These are phyloP conservation scores for Paratilapia polleni DNA, from an alignment of 2,113 vertebrate species.

Conservation along the genomic window DNA sequence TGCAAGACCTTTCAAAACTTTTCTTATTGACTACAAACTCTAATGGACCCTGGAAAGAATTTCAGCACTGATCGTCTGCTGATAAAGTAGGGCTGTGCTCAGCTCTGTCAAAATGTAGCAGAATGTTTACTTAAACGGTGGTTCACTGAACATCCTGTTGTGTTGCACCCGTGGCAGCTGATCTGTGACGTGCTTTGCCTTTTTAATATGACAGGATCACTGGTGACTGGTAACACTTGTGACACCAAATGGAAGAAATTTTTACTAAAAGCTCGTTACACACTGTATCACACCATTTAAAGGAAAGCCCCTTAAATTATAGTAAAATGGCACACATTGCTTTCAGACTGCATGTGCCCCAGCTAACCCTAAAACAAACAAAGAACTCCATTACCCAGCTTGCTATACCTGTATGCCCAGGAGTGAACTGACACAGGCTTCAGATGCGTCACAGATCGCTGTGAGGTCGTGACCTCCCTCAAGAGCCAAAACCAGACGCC, in stretches of 20 bases:
- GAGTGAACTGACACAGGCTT: constrained; percentile 91
- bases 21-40: not conserved
- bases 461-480: constrained; percentile 97
- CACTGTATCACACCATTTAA: not conserved
- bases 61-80: not conserved
- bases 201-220: too few relatives aligned
- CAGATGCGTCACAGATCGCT: constrained; percentile 94
- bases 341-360: not conserved
- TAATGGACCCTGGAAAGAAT: not conserved
- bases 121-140: not conserved
- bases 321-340: not conserved
- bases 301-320: not conserved
- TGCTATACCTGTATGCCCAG: constrained; percentile 88
- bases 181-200: too few relatives aligned
- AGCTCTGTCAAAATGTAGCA: not conserved
- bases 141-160: not conserved
- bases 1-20: not conserved
- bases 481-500: constrained; percentile 88
- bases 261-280: not conserved
- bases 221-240: too few relatives aligned
- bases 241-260: not conserved
- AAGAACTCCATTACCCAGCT: constrained; percentile 54
- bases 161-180: not conserved
- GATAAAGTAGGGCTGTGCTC: not conserved
- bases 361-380: not conserved